Percentiles rank a stretch among this genome's conserved stretches.
phyloP scores from a whole-genome alignment of 1,140 invertebrate genomes.

The Aplysia californica region DNA sequence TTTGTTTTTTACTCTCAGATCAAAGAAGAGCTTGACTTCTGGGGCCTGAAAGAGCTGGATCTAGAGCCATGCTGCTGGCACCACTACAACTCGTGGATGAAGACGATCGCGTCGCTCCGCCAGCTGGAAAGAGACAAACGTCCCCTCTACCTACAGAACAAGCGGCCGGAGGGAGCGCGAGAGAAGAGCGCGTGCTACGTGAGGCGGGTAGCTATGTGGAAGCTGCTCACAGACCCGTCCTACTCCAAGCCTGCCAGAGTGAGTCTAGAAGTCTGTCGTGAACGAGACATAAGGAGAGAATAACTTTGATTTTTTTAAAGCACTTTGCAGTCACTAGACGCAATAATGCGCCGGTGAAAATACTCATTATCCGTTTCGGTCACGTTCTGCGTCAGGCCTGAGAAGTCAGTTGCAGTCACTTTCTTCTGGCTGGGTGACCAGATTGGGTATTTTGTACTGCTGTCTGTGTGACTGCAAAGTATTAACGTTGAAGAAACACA shows the following conservation, averaged over 20 bases:
- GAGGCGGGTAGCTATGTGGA: not conserved
- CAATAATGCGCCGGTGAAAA: too few relatives aligned
- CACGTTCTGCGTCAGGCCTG: too few relatives aligned
- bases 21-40: constrained; percentile 44
- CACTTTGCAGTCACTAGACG: too few relatives aligned
- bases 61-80: constrained; percentile 48
- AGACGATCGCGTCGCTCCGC: constrained; percentile 34
- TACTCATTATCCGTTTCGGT: too few relatives aligned
- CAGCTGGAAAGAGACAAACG: constrained; percentile 39
- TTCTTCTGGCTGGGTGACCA: too few relatives aligned
- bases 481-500: too few relatives aligned
- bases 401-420: too few relatives aligned
- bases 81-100: constrained; percentile 43
- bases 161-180: too few relatives aligned
- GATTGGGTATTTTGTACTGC: too few relatives aligned
- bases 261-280: not conserved
- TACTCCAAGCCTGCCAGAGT: constrained; percentile 23
- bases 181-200: not conserved
- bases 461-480: too few relatives aligned
- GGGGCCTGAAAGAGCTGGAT: constrained; percentile 36
- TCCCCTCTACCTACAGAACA: not conserved
- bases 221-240: constrained; percentile 16
- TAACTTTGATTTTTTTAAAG: too few relatives aligned
- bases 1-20: constrained; percentile 45
- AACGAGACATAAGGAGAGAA: too few relatives aligned